phyloP scores from a whole-genome alignment of 2,888 invertebrate genomes.

The Parapristionchus giblindavisi region DNA sequence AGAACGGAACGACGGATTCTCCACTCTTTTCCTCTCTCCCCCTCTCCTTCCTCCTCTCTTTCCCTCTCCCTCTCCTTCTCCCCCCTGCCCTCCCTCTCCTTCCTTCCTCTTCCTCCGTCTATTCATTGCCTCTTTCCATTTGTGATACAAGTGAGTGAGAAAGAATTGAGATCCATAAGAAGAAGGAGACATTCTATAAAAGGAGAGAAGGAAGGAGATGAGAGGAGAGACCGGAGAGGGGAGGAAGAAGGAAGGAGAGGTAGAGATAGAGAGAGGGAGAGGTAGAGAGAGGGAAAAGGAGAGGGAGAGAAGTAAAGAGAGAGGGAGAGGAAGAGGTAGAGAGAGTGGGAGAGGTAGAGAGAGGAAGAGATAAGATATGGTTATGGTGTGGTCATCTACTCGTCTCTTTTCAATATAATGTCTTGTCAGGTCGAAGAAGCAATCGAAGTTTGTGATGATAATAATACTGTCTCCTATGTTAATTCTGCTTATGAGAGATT shows the following conservation, averaged over 20 bases:
- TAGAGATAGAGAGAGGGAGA: slow-evolving; percentile 9
- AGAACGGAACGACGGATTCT: not conserved
- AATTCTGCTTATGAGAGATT: slow-evolving; percentile 72
- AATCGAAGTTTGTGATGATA: slow-evolving; percentile 68
- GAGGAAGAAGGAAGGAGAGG: not conserved
- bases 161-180: not conserved
- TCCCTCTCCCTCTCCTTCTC: slow-evolving; percentile 1
- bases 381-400: not conserved
- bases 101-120: not conserved
- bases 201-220: not conserved
- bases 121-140: slow-evolving; percentile 16
- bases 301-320: not conserved
- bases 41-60: not conserved
- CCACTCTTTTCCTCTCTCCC: not conserved
- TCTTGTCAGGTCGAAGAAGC: slow-evolving; percentile 58
- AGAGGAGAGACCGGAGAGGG: not conserved
- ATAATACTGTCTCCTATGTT: slow-evolving; percentile 71
- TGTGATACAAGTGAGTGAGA: slow-evolving; percentile 32
- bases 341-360: not conserved
- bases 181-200: not conserved
- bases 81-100: not conserved
- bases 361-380: not conserved
- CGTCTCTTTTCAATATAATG: not conserved
- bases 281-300: not conserved
- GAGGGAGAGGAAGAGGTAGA: not conserved